These are phyloP conservation scores for Acromyrmex heyeri DNA, from an alignment of 1,140 invertebrate genomes.

Conservation along the genomic window DNA sequence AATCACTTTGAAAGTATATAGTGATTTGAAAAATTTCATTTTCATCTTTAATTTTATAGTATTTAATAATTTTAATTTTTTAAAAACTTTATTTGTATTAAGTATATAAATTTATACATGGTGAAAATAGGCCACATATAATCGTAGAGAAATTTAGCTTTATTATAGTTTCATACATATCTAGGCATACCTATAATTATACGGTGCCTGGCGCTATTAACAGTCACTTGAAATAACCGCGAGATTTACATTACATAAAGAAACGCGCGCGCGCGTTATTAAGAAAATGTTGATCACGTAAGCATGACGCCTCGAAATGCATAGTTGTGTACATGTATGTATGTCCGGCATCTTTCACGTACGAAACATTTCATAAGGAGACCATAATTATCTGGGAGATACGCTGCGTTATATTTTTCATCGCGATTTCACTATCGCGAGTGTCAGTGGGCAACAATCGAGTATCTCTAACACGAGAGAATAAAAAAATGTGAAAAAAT, in stretches of 20 bases:
- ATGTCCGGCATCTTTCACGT: conserved; percentile 27
- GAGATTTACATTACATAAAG: conserved; percentile 47
- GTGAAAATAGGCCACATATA: background rate
- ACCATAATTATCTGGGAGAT: conserved; percentile 49
- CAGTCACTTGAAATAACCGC: conserved; percentile 38
- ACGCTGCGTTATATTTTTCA: conserved; percentile 18
- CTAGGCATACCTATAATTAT: conserved; percentile 18
- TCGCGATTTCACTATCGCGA: conserved; percentile 24
- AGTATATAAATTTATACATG: background rate
- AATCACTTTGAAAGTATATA: background rate
- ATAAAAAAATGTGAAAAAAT: background rate
- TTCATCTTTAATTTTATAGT: background rate
- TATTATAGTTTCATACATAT: conserved; percentile 34
- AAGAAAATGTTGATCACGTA: conserved; percentile 55
- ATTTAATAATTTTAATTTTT: background rate
- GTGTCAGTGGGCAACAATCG: background rate
- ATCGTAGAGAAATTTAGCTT: conserved; percentile 46
- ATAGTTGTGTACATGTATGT: background rate
- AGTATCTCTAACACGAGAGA: background rate
- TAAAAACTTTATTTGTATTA: background rate
- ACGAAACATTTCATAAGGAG: conserved; percentile 45
- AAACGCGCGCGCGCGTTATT: conserved; percentile 7
- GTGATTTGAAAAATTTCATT: background rate
- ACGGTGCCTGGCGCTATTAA: conserved; percentile 42
- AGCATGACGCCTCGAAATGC: conserved; percentile 52